Evolutionary conservation across 2,797 vertebrate genomes (phyloP).

Genomic region (Gallinago stenura): DNA sequence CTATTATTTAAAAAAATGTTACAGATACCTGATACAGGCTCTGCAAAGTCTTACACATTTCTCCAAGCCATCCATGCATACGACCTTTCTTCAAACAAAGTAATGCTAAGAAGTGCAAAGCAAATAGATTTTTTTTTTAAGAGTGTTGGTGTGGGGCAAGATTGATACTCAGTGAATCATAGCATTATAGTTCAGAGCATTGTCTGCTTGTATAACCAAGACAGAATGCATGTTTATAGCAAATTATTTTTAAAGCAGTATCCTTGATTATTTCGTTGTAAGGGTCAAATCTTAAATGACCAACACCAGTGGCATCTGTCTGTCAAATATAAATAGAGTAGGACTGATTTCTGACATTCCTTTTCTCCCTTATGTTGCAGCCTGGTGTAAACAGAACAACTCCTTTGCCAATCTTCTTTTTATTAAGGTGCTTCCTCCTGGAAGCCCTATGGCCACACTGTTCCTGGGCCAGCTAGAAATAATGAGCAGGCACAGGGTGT

Average conservation of each 20-base stretch:
- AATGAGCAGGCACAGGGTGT: neutral
- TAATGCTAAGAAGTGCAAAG: neutral
- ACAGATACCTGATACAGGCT: neutral
- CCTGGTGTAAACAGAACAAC: neutral
- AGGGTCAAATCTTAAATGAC: neutral
- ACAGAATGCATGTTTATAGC: neutral
- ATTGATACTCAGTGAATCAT: neutral
- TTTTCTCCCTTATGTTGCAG: neutral
- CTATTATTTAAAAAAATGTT: neutral
- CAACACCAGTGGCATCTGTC: neutral
- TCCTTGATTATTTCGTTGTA: neutral
- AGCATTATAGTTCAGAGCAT: neutral
- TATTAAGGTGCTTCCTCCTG: neutral
- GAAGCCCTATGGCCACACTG: neutral
- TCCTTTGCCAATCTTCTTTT: neutral
- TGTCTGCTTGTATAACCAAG: neutral
- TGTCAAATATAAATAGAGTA: neutral
- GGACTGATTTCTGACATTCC: neutral
- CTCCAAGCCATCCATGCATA: neutral
- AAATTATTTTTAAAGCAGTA: neutral
- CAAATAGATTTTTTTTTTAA: neutral
- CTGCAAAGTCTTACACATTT: neutral
- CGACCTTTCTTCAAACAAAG: neutral
- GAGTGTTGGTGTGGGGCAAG: neutral
- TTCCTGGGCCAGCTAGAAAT: neutral